A percentile compares a stretch with the other conserved stretches of the same genome.
Evolutionary conservation across 2,797 vertebrate genomes (phyloP).

Genomic region (Pipistrellus pygmaeus): DNA sequence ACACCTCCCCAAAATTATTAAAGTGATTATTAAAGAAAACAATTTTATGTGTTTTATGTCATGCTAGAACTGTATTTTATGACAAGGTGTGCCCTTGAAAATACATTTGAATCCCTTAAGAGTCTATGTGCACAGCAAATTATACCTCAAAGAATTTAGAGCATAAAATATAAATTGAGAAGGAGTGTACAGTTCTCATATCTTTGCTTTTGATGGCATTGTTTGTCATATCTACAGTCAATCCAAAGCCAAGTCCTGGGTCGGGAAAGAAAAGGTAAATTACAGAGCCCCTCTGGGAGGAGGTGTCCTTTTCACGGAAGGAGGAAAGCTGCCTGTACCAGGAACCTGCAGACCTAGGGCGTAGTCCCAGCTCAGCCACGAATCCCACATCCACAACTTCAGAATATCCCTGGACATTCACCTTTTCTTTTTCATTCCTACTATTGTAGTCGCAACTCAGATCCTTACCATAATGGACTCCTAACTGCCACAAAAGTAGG

Average conservation of each 20-base stretch:
- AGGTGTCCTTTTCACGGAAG: neutral
- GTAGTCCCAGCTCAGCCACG: neutral
- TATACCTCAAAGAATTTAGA: constrained; percentile 49
- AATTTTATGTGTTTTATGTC: constrained; percentile 14
- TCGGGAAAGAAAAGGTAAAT: neutral
- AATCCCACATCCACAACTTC: neutral
- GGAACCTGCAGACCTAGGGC: neutral
- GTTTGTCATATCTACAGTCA: neutral
- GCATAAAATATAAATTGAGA: neutral
- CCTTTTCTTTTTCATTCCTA: neutral
- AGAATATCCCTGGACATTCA: neutral
- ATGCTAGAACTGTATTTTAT: neutral
- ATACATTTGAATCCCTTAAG: constrained; percentile 16
- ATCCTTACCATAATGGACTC: neutral
- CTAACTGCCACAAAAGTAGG: neutral
- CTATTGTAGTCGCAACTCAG: neutral
- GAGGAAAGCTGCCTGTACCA: neutral
- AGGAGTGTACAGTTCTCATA: neutral
- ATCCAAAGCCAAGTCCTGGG: neutral
- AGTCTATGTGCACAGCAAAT: neutral
- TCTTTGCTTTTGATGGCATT: constrained; percentile 19
- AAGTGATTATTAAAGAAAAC: neutral
- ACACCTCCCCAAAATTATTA: neutral
- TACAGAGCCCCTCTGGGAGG: neutral
- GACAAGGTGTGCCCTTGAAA: constrained; percentile 7